Base-by-base conservation (phyloP, 2,113 vertebrate species). In the Puffinus mauretanicus region DNA sequence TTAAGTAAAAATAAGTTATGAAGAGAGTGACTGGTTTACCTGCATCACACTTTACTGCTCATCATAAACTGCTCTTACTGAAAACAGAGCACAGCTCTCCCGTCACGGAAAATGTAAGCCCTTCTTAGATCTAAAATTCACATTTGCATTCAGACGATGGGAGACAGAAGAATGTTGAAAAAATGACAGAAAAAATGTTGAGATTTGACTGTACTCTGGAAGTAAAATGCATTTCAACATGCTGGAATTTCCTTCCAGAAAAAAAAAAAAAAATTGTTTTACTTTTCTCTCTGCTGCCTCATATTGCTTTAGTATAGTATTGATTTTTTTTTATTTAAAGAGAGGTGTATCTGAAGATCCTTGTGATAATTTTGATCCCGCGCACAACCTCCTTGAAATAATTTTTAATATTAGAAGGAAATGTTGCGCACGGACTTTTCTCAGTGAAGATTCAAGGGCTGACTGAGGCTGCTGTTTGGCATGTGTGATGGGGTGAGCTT, bases 71-170 rank as follows among this genome's bases (percentile, higher is more conserved):
- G 32, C 25, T 82, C 20, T 38, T 55, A 79, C 16, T 25, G 52
- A 62, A 82, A 92, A 54, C 4, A 42, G 65, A 71, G 22, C 46
- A 88, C 42, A 47, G 16, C 21, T 79, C 69, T 58, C 44, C 27
- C 67, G 14, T 11, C 6, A 55, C 13, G 42, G 40, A 61, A 77
- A 85, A 78, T 17, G 15, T 32, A 82, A 79, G 65, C 34, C 34
- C 36, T 52, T 61, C 82, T 64, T 67, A 55, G 25, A 76, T 38
- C 42, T 82, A 51, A 42, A 82, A 61, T 51, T 65, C 40, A 80
- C 6, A 18, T 76, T 79, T 79, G 22, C 42, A 22, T 66, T 10
- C 6, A 73, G 55, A 13, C 0, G 0, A 12, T 75, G 27, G 14
- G 65, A 79, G 55, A 32, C 13, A 78, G 57, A 27, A 40, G 40